Evolutionary conservation across 2,888 invertebrate genomes (phyloP).

Genomic region (Ptychoptera contaminata): DNA sequence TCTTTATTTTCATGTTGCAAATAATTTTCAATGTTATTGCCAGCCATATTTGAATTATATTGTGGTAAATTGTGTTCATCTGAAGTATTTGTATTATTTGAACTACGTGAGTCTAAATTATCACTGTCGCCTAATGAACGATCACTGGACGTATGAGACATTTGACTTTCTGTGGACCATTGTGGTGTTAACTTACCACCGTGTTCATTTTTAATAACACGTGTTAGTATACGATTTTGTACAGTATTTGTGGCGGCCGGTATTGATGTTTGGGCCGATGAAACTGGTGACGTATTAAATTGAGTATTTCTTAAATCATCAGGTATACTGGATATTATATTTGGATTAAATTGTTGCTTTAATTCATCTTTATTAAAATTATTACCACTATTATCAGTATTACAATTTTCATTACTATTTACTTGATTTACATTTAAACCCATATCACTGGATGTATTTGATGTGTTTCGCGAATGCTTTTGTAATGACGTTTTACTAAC

Average conservation of each 20-base stretch:
- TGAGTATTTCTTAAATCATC: conserved; percentile 10
- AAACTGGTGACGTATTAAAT: conserved; percentile 21
- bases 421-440: background rate
- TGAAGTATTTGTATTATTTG: conserved; percentile 36
- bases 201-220: conserved; percentile 6
- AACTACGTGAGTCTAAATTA: conserved; percentile 42
- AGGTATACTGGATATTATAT: conserved; percentile 9
- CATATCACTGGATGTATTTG: background rate
- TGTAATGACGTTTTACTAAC: background rate
- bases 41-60: background rate
- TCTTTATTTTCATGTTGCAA: background rate
- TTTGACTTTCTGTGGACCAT: conserved; percentile 50
- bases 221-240: conserved; percentile 9
- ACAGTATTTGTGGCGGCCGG: conserved; percentile 8
- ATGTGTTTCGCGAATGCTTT: background rate
- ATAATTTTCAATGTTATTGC: background rate
- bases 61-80: conserved; percentile 27
- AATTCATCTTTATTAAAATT: background rate
- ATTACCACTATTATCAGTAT: background rate
- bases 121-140: conserved; percentile 39
- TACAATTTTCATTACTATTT: background rate
- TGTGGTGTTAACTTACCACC: conserved; percentile 32
- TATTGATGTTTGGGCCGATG: background rate
- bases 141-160: conserved; percentile 49
- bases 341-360: background rate